Base-by-base conservation (phyloP, 2,113 vertebrate species). In the Coptodon rendalli region DNA sequence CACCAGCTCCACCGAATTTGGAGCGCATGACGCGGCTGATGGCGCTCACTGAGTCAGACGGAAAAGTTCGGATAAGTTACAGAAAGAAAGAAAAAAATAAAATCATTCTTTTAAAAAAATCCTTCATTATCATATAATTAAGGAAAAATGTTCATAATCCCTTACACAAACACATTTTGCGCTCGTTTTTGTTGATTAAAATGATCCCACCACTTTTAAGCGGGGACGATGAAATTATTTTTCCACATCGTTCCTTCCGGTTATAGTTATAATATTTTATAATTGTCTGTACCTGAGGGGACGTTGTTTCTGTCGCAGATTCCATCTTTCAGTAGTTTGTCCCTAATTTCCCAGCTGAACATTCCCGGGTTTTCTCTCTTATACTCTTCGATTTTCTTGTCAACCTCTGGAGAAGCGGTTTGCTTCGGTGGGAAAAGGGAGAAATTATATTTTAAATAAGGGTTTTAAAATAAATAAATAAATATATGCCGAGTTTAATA, bases 341-440 rank as follows among this genome's bases (percentile, higher is more conserved):
- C 98, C 57, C 98, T 96, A 85, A 99, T 99, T 94, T 99, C 98
- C 98, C 98, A 99, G 96, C 98, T 99, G 96, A 99, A 99, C 98
- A 99, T 99, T 16, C 98, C 98, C 1, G 98, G 97, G 91, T 98
- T 99, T 80, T 99, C 98, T 90, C 97, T 93, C 93, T 99, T 99
- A 95, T 98, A 99, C 66, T 99, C 98, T 91, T 99, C 98, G 68
- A 99, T 99, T 96, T 98, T 99, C 97, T 98, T 99, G 93, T 99
- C 98, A 85, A 99, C 96, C 7, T 99, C 98, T 82, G 98, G 98
- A 86, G 97, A 97, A 83, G 98, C 97, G 93, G 97, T 98, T 97
- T 99, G 98, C 98, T 99, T 53, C 34, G 17, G 19, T 8, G 11
- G 24, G 7, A 81, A 13, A 17, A 63, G 36, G 7, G 4, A 73